These are phyloP conservation scores for Cygnus olor DNA, from an alignment of 2,797 vertebrate genomes.

Conservation along the genomic window DNA sequence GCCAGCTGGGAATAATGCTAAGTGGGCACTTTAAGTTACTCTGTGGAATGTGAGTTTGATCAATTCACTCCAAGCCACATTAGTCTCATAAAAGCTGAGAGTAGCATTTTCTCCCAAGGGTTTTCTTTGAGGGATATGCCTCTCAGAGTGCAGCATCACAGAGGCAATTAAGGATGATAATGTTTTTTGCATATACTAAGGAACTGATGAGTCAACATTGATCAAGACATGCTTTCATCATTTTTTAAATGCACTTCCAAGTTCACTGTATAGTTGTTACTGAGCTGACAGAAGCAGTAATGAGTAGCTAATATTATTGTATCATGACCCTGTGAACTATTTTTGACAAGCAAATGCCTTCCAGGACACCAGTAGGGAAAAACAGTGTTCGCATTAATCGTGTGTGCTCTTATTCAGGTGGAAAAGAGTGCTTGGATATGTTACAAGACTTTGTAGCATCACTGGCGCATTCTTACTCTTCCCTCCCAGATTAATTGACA, in stretches of 20 bases:
- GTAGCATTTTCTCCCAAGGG: conserved; percentile 23
- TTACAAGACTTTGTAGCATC: not conserved
- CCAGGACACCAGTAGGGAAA: not conserved
- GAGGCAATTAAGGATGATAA: conserved; percentile 28
- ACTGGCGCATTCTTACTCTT: not conserved
- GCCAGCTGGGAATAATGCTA: conserved; percentile 15
- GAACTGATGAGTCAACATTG: conserved; percentile 24
- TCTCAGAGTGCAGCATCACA: conserved; percentile 26
- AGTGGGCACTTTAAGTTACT: conserved; percentile 32
- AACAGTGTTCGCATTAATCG: not conserved
- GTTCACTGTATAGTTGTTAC: not conserved
- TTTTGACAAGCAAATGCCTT: conserved; percentile 38
- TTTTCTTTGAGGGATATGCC: conserved; percentile 38
- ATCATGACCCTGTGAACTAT: not conserved
- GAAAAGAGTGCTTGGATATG: not conserved
- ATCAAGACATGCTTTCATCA: conserved; percentile 15
- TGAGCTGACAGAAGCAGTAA: not conserved
- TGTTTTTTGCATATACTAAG: conserved; percentile 32
- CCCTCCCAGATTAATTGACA: conserved; percentile 33
- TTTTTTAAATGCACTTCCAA: not conserved
- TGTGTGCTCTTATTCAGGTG: not conserved
- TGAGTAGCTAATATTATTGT: not conserved
- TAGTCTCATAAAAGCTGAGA: conserved; percentile 49
- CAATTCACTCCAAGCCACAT: conserved; percentile 49
- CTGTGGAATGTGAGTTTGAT: not conserved